These are phyloP conservation scores for Xestia xanthographa DNA, from an alignment of 2,888 invertebrate species.

Conservation along the genomic window DNA sequence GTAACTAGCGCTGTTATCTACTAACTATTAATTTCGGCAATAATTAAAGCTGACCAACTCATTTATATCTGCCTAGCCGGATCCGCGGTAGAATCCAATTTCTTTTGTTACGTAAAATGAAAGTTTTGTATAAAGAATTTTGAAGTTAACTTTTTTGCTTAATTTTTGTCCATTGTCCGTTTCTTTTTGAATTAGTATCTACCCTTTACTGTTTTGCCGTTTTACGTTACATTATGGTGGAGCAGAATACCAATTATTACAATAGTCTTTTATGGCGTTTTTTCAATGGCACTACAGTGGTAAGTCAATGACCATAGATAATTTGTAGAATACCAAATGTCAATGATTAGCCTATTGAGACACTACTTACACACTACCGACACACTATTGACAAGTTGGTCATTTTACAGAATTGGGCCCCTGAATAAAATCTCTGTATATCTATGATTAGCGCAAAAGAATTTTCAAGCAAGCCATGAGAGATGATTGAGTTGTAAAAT, in stretches of 20 bases:
- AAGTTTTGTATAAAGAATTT: conserved; percentile 57
- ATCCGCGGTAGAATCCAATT: conserved; percentile 62
- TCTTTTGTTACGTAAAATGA: conserved; percentile 62
- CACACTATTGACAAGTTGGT: no score
- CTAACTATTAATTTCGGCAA: conserved; percentile 85
- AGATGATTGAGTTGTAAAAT: conserved; percentile 13
- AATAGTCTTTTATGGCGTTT: no score
- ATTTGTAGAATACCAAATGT: no score
- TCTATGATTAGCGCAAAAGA: neutral
- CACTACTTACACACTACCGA: no score
- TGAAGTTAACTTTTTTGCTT: conserved; percentile 35
- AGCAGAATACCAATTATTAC: no score
- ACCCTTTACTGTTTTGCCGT: conserved; percentile 37
- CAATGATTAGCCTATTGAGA: no score
- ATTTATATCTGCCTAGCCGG: conserved; percentile 75
- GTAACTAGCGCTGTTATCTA: conserved; percentile 80
- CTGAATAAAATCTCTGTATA: conserved; percentile 20
- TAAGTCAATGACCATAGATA: no score
- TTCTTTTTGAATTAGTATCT: conserved; percentile 38
- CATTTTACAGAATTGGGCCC: no score
- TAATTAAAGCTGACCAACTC: conserved; percentile 85
- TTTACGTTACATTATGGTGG: no score
- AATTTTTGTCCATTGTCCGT: conserved; percentile 40
- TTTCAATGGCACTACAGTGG: no score
- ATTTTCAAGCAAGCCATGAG: conserved; percentile 14